Evolutionary conservation across 2,888 invertebrate genomes (phyloP), one percentile per base, ranked within the genome.

Genomic region (Drosophila tripunctata): DNA sequence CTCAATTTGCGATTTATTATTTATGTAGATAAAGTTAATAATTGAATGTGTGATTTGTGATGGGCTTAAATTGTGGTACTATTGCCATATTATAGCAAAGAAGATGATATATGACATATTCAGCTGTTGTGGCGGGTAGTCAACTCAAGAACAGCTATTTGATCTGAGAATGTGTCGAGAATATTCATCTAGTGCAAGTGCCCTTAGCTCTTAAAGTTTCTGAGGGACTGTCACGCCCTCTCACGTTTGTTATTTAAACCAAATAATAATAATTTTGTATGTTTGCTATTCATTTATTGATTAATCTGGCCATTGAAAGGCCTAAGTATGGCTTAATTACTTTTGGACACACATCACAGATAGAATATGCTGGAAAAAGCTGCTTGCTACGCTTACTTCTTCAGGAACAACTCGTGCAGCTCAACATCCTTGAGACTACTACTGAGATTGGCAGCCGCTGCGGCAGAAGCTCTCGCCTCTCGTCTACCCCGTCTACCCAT

Each of bases 321-420:
- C 19, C n/a, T 33, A 12, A 33, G 14, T 33, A 38, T 38, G 43
- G 43, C 67, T n/a, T 75, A 81, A 82, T 84, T 86, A 83, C 84
- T 67, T 83, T n/a, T n/a, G n/a, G n/a, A n/a, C 48, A 78, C 57
- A 78, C 88, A 88, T 81, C 81, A 81, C 81, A 81, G 81, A 86
- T 83, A 71, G 72, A 68, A 72, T 57, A 30, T 52, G 30, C 51
- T n/a, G n/a, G 56, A 22, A 21, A 41, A 30, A 45, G 31, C 36
- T 24, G 38, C 14, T 10, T 0, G 19, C 24, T n/a, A 12, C 10
- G 21, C 33, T 75, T 57, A 89, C 31, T 88, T 81, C 57, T 86
- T 89, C 4, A 88, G 78, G 56, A 88, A 85, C 4, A 88, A 69
- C 60, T 88, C 89, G 17, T 62, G 76, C 61, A 88, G 74, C 50